Evolutionary conservation across 2,888 invertebrate genomes (phyloP).

Genomic region (Malthinus seriepunctatus): DNA sequence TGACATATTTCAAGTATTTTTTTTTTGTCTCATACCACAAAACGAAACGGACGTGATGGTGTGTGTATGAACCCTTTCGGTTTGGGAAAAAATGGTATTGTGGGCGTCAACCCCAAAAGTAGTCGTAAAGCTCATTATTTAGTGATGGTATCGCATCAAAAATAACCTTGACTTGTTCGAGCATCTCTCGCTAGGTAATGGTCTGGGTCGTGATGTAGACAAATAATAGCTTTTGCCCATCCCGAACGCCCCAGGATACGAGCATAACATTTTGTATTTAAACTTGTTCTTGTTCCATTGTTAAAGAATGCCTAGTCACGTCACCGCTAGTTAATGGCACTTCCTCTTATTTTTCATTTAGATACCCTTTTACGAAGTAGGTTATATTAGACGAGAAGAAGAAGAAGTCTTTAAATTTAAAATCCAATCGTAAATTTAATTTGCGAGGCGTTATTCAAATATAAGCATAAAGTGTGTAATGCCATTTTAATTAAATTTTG

Average conservation of each 20-base stretch:
- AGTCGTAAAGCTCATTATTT: slow-evolving; percentile 2
- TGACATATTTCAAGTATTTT: neutral
- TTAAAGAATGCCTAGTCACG: slow-evolving; percentile 36
- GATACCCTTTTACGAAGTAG: slow-evolving; percentile 8
- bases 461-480: neutral
- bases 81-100: neutral
- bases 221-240: slow-evolving; percentile 34
- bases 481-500: neutral
- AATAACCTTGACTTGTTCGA: slow-evolving; percentile 37
- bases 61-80: neutral
- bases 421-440: neutral
- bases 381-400: neutral
- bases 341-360: slow-evolving; percentile 30
- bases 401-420: neutral
- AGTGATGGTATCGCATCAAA: slow-evolving; percentile 19
- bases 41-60: neutral
- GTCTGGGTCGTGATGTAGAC: slow-evolving; percentile 36
- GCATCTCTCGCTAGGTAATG: slow-evolving; percentile 31
- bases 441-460: neutral
- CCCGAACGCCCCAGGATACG: slow-evolving; percentile 32
- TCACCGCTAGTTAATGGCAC: slow-evolving; percentile 33
- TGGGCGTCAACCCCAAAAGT: neutral
- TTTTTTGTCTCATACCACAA: neutral
- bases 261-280: slow-evolving; percentile 28
- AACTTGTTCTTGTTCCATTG: slow-evolving; percentile 32